A percentile compares a stretch with the other conserved stretches of the same genome.
These are phyloP conservation scores for Florisuga fusca DNA, from an alignment of 2,797 vertebrate genomes.

Conservation along the genomic window DNA sequence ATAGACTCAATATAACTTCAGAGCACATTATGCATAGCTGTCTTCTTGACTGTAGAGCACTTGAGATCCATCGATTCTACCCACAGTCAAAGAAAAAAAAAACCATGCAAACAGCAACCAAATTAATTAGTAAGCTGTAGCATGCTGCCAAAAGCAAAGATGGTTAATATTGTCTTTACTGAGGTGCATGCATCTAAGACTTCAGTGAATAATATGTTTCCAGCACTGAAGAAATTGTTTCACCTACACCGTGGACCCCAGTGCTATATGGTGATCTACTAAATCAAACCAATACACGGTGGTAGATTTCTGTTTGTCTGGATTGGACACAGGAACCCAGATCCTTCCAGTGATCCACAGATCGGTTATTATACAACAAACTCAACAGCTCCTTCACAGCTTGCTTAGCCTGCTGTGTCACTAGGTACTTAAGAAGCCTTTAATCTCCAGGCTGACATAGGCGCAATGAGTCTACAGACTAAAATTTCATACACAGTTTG, in stretches of 20 bases:
- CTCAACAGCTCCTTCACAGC: not conserved
- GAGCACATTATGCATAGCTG: not conserved
- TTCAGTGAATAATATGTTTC: not conserved
- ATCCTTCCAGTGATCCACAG: not conserved
- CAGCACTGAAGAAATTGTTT: not conserved
- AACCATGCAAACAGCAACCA: not conserved
- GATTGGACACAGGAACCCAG: not conserved
- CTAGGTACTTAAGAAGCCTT: conserved; percentile 36
- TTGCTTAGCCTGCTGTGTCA: conserved; percentile 32
- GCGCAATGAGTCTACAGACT: not conserved
- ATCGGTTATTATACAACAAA: not conserved
- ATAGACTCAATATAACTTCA: not conserved
- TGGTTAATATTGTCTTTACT: not conserved
- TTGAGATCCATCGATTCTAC: not conserved
- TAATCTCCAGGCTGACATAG: conserved; percentile 56
- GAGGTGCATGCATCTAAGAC: not conserved
- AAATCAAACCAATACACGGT: not conserved
- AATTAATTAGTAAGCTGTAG: conserved; percentile 17
- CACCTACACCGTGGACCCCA: not conserved
- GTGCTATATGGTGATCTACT: not conserved
- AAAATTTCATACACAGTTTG: conserved; percentile 25
- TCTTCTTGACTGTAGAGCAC: not conserved
- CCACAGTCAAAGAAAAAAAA: not conserved
- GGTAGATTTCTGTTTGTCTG: not conserved
- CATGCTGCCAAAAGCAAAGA: conserved; percentile 1